Evolutionary conservation across 2,797 vertebrate species (phyloP).

Genomic region (Pseudotriccus pelzelni): DNA sequence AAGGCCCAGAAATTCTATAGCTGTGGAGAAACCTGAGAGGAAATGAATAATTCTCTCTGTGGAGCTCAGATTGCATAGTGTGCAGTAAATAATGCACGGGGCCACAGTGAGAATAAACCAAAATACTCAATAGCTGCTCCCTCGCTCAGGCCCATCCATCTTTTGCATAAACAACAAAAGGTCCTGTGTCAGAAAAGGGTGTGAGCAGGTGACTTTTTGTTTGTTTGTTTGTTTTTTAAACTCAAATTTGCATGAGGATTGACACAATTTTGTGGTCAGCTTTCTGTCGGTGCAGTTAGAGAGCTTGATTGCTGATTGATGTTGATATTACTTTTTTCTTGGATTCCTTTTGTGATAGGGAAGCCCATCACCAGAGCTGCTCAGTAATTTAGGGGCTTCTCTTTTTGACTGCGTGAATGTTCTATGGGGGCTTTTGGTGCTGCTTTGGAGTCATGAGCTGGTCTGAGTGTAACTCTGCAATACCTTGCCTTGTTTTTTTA

Average conservation of each 20-base stretch:
- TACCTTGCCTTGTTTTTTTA: fast-evolving
- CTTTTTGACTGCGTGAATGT: not conserved
- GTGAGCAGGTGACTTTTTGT: not conserved
- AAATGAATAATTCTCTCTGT: conserved; percentile 13
- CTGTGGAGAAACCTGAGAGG: not conserved
- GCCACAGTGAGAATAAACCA: not conserved
- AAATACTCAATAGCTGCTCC: not conserved
- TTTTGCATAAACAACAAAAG: not conserved
- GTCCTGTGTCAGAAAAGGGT: not conserved
- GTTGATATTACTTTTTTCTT: not conserved
- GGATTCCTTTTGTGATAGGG: not conserved
- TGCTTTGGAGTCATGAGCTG: not conserved
- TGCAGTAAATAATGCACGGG: conserved; percentile 36
- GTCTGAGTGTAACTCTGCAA: no score
- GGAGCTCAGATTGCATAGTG: not conserved
- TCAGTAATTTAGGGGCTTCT: not conserved
- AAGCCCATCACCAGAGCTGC: not conserved
- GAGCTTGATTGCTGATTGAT: not conserved
- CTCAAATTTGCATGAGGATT: not conserved
- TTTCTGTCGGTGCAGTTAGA: not conserved
- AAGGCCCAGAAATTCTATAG: not conserved
- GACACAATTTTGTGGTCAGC: not conserved
- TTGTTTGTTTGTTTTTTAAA: not conserved
- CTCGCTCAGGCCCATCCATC: not conserved
- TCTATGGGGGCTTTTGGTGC: not conserved